Evolutionary conservation across 2,113 vertebrate species (phyloP).

Genomic region (Thinocorus orbignyianus): DNA sequence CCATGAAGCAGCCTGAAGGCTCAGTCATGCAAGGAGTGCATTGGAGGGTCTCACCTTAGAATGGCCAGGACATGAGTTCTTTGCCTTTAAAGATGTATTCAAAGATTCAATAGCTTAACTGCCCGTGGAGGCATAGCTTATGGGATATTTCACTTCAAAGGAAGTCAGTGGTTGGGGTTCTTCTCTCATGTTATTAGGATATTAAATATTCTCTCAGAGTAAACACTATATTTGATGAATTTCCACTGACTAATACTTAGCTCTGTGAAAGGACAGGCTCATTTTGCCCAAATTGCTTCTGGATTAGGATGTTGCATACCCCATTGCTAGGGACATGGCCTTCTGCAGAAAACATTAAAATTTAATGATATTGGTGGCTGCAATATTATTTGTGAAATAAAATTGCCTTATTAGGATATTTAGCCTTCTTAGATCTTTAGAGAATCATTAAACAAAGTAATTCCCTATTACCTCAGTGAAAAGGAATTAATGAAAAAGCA

Average conservation of each 20-base stretch:
- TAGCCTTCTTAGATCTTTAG: neutral
- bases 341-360: constrained; percentile 33
- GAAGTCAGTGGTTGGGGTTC: neutral
- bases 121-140: neutral
- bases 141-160: neutral
- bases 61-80: neutral
- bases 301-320: neutral
- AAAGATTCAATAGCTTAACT: neutral
- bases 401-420: constrained; percentile 8
- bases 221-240: neutral
- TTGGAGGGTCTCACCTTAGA: neutral
- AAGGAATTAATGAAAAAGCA: constrained; percentile 49
- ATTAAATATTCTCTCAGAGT: neutral
- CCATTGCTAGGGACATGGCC: neutral
- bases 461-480: constrained; percentile 12
- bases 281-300: constrained; percentile 26
- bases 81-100: neutral
- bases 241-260: neutral
- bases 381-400: constrained; percentile 35
- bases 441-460: constrained; percentile 55
- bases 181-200: neutral
- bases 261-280: neutral
- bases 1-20: neutral
- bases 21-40: neutral
- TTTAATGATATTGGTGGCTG: constrained; percentile 7